Conservation (phyloP, 2,113 vertebrate species). For the Haliaeetus leucogaster region DNA sequence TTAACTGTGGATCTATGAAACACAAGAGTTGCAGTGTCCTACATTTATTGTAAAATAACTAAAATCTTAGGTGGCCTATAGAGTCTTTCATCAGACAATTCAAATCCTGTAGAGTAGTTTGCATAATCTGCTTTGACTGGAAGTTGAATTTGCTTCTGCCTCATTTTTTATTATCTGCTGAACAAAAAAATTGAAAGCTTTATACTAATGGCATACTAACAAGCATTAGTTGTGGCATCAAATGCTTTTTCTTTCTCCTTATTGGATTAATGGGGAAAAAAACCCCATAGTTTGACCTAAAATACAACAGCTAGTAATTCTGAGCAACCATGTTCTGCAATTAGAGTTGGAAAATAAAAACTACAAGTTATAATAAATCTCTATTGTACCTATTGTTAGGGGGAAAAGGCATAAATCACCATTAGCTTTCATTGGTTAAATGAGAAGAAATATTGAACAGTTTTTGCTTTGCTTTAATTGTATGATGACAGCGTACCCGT, state of each 20-base stretch:
- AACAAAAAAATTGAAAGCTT: neutral
- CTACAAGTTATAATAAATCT: neutral
- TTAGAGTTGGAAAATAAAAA: neutral
- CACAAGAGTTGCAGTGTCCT: neutral
- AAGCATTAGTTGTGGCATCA: neutral
- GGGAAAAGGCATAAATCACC: neutral
- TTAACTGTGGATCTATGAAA: neutral
- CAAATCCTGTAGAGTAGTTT: neutral
- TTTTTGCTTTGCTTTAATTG: neutral
- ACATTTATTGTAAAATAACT: neutral
- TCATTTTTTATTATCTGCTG: neutral
- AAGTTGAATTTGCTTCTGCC: neutral
- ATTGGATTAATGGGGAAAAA: neutral
- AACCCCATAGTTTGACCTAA: neutral
- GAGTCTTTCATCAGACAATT: neutral
- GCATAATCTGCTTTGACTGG: neutral
- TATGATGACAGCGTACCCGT: neutral
- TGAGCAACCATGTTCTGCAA: neutral
- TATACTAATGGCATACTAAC: conserved; percentile 9
- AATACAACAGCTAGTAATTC: conserved; percentile 7
- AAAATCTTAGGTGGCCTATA: neutral
- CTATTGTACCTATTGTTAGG: neutral
- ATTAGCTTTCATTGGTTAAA: neutral
- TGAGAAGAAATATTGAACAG: neutral
- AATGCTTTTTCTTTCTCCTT: neutral